Evolutionary conservation across 1,140 invertebrate genomes (phyloP), one percentile per base, ranked within the genome.

Genomic region (Camponotus vicinus): DNA sequence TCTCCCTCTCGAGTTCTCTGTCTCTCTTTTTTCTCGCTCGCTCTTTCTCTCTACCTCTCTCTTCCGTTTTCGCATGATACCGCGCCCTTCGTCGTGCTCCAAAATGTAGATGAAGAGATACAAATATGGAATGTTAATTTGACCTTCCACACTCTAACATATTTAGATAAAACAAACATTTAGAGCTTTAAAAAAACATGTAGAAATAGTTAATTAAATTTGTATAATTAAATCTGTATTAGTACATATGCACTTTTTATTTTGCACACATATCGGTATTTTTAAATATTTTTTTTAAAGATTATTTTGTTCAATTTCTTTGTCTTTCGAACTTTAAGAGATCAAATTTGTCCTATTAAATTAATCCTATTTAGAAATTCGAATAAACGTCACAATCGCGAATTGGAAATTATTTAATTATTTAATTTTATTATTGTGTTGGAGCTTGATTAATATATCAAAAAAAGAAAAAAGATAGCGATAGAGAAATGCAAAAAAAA

Each of bases 1-100:
- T 75, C 88, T 88, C 88, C 85, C 11, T n/a, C 76, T 86, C 63
- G 21, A 71, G 78, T n/a, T 61, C 77, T 76, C 49, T 18, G 15
- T 52, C 49, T 15, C 13, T 49, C 45, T 15, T 8, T 76, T 70
- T 86, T 83, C 42, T 75, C 75, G 83, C 86, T 79, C 85, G 49
- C 76, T 88, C 64, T 21, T 64, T 63, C 11, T n/a, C 76, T 86
- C 57, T 27, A 52, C 49, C 76, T 73, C 42, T 66, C 77, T 76
- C n/a, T 55, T 49, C 0, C 37, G 71, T 40, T 52, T n/a, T 57
- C 37, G 15, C 37, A 64, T 63, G 34, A 32, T 70, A 11, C 32
- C 34, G 66, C 76, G 66, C 76, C 9, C 64, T 69, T 70, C 4
- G 1, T 45, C 8, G 34, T 42, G 2, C 18, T 27, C 6, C 9